Base-by-base conservation (phyloP, 1,140 invertebrate genomes). In the Nasonia longicornis region DNA sequence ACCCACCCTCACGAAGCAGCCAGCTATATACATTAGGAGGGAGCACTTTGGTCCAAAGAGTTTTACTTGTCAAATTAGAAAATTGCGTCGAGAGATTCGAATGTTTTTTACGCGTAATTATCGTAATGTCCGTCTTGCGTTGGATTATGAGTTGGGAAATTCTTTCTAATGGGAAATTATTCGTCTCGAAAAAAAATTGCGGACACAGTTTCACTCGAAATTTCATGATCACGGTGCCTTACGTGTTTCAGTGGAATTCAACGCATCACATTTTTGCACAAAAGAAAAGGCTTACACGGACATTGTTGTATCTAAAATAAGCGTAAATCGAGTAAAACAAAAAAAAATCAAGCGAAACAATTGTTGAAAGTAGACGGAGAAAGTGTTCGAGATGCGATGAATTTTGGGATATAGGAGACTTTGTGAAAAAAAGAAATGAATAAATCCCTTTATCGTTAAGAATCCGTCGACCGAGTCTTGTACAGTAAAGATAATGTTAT, bases 381-480 rank as follows among this genome's bases (percentile, higher is more conserved):
- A 80, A 81, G 58, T 72, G 75, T 73, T 78, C 67, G 58, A 48
- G 58, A 64, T 20, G 58, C 48, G 75, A 58, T 42, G 38, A 78
- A 67, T 74, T 72, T 82, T 52, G 4, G 26, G 45, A 73, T 45
- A 73, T 45, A 31, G 12, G 35, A 82, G 14, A 71, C 67, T 48
- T 31, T 78, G 63, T 48, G 70, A 77, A 64, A 69, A 73, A 67
- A 77, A 26, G 26, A 26, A 26, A 26, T 26, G 26, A 26, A 35
- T 20, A 48, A 26, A 78, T 81, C 75, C 80, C 80, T 78, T 82
- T 14, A 79, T 82, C 77, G 77, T 76, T 78, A 79, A 70, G 72
- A 79, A 82, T 79, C 77, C 81, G 82, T 87, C 86, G 84, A 85
- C 52, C 67, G 72, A 80, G 35, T 77, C 52, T 76, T 83, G 82